Conservation (phyloP, 2,888 invertebrate genomes). For the Troilus luridus region DNA sequence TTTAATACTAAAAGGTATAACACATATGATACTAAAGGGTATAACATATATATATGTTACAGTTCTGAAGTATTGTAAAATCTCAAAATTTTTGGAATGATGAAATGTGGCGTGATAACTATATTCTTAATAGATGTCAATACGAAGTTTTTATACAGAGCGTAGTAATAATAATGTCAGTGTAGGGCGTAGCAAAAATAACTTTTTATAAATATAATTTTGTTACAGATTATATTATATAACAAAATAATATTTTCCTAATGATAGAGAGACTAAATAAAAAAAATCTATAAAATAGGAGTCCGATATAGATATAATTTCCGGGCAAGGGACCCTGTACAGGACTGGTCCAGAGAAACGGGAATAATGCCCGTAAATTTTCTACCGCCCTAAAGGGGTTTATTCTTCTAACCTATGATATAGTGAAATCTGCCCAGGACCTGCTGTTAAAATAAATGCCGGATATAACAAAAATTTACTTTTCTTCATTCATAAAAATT, state of each 20-base stretch:
- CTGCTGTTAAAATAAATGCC: neutral
- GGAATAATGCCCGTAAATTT: constrained; percentile 27
- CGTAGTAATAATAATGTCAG: too few species aligned
- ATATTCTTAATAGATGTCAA: too few species aligned
- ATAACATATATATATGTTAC: too few species aligned
- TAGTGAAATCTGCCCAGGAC: neutral
- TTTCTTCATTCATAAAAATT: neutral
- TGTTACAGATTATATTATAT: neutral
- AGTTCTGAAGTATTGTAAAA: too few species aligned
- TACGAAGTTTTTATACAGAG: too few species aligned
- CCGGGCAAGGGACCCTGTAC: constrained; percentile 7
- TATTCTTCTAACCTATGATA: constrained; percentile 20
- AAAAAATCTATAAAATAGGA: constrained; percentile 1
- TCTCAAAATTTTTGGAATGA: too few species aligned
- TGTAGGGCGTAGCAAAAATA: too few species aligned
- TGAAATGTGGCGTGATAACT: too few species aligned
- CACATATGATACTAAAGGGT: too few species aligned
- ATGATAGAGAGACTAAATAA: neutral
- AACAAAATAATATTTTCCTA: neutral
- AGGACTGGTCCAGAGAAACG: constrained; percentile 11
- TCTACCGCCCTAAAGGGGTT: neutral
- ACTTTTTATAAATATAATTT: too few species aligned
- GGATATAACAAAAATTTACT: neutral
- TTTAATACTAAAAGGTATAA: too few species aligned
- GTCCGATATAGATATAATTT: constrained; percentile 42